Conservation (phyloP, 2,113 vertebrate species). For the Perca flavescens region DNA sequence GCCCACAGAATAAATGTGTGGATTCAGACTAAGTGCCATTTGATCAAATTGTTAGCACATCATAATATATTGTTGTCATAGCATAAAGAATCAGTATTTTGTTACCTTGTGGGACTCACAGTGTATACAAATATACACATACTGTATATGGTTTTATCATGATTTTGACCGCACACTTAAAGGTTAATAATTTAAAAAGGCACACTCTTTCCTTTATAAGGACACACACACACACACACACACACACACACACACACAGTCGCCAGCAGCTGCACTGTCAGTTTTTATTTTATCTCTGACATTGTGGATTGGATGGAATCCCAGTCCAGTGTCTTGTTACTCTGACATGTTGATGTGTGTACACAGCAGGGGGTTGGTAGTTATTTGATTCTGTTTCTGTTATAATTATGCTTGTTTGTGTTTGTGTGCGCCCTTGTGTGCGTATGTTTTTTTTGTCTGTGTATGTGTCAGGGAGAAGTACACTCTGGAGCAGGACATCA, state of each 20-base stretch:
- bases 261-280: background rate
- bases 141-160: too few relatives aligned
- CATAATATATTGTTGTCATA: background rate
- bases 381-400: background rate
- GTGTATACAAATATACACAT: too few relatives aligned
- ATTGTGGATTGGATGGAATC: conserved; percentile 15
- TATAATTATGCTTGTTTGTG: conserved; percentile 5
- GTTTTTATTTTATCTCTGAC: background rate
- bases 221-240: background rate
- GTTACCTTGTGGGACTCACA: too few relatives aligned
- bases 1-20: too few relatives aligned
- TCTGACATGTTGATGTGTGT: background rate
- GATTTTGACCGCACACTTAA: too few relatives aligned
- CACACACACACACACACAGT: background rate
- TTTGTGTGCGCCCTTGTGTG: conserved; percentile 26
- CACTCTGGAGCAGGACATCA: conserved; percentile 94
- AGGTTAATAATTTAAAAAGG: background rate
- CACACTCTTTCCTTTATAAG: background rate
- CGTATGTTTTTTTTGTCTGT: conserved; percentile 31
- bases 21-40: too few relatives aligned
- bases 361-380: background rate
- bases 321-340: conserved; percentile 13
- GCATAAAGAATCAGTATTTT: background rate
- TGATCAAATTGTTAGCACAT: too few relatives aligned
- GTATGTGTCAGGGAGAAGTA: conserved; percentile 90